Percentiles rank a stretch among this genome's conserved stretches.
Evolutionary conservation across 2,888 invertebrate species (phyloP).

Genomic region (Dilophus febrilis): DNA sequence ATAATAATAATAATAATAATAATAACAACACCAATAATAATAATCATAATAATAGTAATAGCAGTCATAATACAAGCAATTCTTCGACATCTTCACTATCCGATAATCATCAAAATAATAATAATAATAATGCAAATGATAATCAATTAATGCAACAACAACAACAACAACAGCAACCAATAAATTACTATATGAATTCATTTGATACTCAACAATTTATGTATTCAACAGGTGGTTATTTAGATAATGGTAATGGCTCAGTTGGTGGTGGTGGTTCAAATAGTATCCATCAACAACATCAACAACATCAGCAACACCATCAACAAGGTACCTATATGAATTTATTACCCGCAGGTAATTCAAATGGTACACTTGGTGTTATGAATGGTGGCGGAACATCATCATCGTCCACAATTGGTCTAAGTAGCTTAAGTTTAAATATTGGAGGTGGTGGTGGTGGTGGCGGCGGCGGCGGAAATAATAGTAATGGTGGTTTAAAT

Average conservation of each 20-base stretch:
- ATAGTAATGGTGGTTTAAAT: background rate
- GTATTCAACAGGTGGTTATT: conserved; percentile 25
- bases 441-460: conserved; percentile 15
- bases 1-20: conserved; percentile 23
- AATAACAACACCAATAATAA: conserved; percentile 16
- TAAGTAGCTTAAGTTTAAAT: no score
- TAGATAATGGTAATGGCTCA: conserved; percentile 14
- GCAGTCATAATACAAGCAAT: conserved; percentile 15
- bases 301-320: conserved; percentile 2
- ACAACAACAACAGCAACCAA: conserved; percentile 18
- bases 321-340: background rate
- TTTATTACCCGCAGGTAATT: no score
- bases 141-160: conserved; percentile 18
- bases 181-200: conserved; percentile 29
- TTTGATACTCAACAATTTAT: conserved; percentile 37
- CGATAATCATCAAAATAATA: conserved; percentile 14
- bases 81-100: conserved; percentile 12
- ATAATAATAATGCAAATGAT: conserved; percentile 10
- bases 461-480: conserved; percentile 28
- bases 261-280: background rate
- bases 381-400: no score
- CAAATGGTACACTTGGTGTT: no score
- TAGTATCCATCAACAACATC: conserved; percentile 4
- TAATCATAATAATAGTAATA: conserved; percentile 16
- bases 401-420: no score